Evolutionary conservation across 2,113 vertebrate genomes (phyloP), one percentile per base, ranked within the genome.

Genomic region (Pygoscelis adeliae): DNA sequence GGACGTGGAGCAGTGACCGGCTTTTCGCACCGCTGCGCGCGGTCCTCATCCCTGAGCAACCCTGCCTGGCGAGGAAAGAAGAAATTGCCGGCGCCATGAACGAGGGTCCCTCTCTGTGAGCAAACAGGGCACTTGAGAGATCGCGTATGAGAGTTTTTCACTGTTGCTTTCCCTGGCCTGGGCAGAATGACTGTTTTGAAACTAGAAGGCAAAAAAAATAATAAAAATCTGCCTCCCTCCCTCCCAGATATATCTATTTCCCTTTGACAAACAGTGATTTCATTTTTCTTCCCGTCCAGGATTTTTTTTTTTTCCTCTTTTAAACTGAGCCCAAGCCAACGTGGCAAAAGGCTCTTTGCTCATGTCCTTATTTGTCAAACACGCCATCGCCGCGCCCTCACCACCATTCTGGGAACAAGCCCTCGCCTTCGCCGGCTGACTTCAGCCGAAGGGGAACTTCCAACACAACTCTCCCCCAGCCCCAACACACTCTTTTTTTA

Each of bases 281-380:
- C 94, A 95, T 96, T 97, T 90, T 96, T 88, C 89, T 97, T 96
- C 96, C 95, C 9, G 49, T 98, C 95, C 98, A 98, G 92, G 46
- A n/a, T 50, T 86, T 93, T 93, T 94, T 55, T 83, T 55, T 38
- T 59, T 58, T 15, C 18, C 71, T 81, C 67, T 95, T 96, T 96
- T 90, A 90, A 91, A 90, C 81, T 89, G 96, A 97, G 97, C 85
- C 77, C 83, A 97, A 89, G 97, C 97, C 97, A 98, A 95, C 84
- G 93, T 96, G 97, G 97, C 97, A 98, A 97, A 90, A 93, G 69
- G 82, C 86, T 79, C 96, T 97, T 97, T 97, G 96, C 97, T 98
- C 96, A 98, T 97, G 97, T 96, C 97, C 96, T 98, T 96, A 95
- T 96, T 97, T 96, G 96, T 97, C 89, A 96, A 96, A 97, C 96